Conservation (phyloP, 2,113 vertebrate species). For the Lepus timidus region DNA sequence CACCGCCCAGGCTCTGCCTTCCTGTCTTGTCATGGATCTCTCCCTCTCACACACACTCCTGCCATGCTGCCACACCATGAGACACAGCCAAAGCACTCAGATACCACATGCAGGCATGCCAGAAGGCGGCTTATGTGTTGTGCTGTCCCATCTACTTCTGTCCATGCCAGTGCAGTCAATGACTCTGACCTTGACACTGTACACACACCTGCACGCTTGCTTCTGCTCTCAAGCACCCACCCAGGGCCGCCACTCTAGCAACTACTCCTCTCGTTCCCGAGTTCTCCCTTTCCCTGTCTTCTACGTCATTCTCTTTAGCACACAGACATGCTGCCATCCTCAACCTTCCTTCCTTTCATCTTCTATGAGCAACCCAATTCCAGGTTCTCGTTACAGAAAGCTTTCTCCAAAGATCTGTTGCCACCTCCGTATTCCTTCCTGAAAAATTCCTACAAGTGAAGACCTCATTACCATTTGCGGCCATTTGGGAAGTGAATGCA, state of each 20-base stretch:
- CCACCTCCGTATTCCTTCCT: neutral
- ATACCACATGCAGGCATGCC: too few species aligned
- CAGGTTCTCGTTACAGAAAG: neutral
- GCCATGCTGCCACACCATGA: too few species aligned
- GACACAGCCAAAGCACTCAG: too few species aligned
- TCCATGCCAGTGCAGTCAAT: neutral
- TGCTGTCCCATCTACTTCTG: too few species aligned
- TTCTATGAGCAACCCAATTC: neutral
- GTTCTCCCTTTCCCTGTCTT: neutral
- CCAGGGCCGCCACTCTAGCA: neutral
- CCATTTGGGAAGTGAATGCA: too few species aligned
- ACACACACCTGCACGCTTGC: neutral
- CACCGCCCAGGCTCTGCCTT: too few species aligned
- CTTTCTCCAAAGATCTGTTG: neutral
- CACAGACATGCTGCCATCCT: neutral
- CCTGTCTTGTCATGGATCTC: too few species aligned
- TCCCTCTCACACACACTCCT: too few species aligned
- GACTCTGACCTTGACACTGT: neutral
- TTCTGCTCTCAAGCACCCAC: neutral
- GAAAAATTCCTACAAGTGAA: neutral
- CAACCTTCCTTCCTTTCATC: neutral
- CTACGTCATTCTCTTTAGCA: neutral
- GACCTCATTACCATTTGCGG: neutral
- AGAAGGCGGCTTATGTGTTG: too few species aligned
- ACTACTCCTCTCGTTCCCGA: neutral